Conservation (phyloP, 1,140 invertebrate species). For the Planococcus citri region DNA sequence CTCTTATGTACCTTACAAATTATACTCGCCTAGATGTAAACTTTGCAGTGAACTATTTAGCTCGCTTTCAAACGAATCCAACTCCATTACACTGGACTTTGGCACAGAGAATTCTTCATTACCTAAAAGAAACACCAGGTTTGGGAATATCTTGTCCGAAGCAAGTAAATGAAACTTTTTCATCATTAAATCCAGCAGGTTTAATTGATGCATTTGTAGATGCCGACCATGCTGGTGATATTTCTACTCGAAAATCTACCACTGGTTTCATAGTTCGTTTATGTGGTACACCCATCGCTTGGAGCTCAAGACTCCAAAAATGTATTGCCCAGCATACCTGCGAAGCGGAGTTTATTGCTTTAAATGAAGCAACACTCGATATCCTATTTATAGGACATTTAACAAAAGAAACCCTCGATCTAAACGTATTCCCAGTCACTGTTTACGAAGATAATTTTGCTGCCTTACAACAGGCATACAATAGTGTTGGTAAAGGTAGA, state of each 20-base stretch:
- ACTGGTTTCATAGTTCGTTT: slow-evolving; percentile 7
- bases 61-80: no score
- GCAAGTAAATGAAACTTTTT: neutral
- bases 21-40: no score
- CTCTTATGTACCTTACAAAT: no score
- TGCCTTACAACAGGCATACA: neutral
- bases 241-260: slow-evolving; percentile 9
- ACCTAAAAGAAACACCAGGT: neutral
- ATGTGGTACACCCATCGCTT: neutral
- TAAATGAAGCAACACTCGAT: neutral
- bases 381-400: neutral
- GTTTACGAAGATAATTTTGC: slow-evolving; percentile 16
- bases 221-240: slow-evolving; percentile 14
- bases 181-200: neutral
- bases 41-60: no score
- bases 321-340: neutral
- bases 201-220: slow-evolving; percentile 12
- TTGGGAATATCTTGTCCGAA: neutral
- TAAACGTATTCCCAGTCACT: neutral
- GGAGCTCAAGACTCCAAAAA: neutral
- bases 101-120: neutral
- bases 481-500: neutral
- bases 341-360: slow-evolving; percentile 15
- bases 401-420: neutral
- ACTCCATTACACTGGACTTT: neutral